These are phyloP conservation scores for Mastigias papua DNA, from an alignment of 30 jellyfish, hydroid and myxozoan genomes.

Conservation along the genomic window DNA sequence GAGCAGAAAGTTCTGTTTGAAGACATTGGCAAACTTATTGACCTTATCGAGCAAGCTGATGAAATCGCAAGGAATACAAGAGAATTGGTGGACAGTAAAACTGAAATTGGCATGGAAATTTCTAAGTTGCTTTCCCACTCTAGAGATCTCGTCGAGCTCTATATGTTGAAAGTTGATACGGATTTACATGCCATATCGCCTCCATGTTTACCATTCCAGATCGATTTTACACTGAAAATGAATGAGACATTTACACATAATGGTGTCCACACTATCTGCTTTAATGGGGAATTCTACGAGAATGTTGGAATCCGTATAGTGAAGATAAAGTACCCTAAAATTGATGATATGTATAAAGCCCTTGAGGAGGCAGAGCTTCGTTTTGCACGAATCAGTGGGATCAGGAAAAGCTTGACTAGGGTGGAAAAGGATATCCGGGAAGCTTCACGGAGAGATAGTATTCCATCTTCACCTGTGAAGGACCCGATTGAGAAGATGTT, in stretches of 20 bases:
- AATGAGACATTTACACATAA: background rate
- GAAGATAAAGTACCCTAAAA: background rate
- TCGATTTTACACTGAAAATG: slow-evolving; percentile 10
- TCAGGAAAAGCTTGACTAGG: background rate
- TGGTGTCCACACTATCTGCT: slow-evolving; percentile 29
- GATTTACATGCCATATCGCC: background rate
- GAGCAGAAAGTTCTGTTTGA: slow-evolving; percentile 9
- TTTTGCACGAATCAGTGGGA: background rate
- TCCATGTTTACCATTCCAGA: slow-evolving; percentile 34
- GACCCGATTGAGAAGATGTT: slow-evolving; percentile 2
- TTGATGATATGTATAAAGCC: slow-evolving; percentile 38
- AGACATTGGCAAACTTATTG: background rate
- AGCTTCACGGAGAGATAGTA: background rate
- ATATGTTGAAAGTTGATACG: background rate
- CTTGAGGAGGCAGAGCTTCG: slow-evolving; percentile 60
- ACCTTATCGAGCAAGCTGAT: slow-evolving; percentile 8
- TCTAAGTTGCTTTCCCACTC: slow-evolving; percentile 9
- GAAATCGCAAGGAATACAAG: slow-evolving; percentile 19
- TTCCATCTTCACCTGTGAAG: background rate
- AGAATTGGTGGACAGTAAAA: slow-evolving; percentile 2
- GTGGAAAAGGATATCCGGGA: slow-evolving; percentile 1
- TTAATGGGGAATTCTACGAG: slow-evolving; percentile 43
- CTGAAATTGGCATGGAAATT: background rate
- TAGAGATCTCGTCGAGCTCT: background rate
- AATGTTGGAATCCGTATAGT: slow-evolving; percentile 27